Evolutionary conservation across 1,140 invertebrate species (phyloP).

Genomic region (Procambarus virginalis): DNA sequence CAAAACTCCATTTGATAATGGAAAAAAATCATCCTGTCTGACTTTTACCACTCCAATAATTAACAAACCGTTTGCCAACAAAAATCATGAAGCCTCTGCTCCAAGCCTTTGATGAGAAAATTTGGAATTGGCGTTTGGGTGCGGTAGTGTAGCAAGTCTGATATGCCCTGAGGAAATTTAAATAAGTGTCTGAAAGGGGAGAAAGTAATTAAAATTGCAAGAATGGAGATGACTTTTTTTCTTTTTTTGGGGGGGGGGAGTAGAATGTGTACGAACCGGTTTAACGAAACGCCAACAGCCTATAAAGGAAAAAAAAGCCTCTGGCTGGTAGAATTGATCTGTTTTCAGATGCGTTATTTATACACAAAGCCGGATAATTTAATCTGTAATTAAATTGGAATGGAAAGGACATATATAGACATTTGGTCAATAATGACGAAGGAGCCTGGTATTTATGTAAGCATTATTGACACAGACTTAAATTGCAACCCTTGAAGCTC

Average conservation of each 20-base stretch:
- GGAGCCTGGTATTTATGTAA: conserved; percentile 64
- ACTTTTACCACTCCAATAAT: conserved; percentile 66
- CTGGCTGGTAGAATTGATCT: conserved; percentile 46
- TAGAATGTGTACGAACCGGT: conserved; percentile 50
- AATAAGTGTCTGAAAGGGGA: conserved; percentile 68
- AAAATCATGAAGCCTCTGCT: conserved; percentile 64
- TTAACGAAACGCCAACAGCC: not conserved
- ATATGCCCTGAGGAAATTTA: conserved; percentile 68
- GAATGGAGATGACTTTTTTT: conserved; percentile 57
- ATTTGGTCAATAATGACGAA: conserved; percentile 64
- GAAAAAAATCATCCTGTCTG: conserved; percentile 66
- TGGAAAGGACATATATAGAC: conserved; percentile 66
- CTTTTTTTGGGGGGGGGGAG: too few species aligned
- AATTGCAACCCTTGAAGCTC: conserved; percentile 59
- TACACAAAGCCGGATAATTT: conserved; percentile 57
- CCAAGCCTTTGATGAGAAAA: conserved; percentile 65
- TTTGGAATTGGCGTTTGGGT: conserved; percentile 67
- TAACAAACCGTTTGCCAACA: conserved; percentile 68
- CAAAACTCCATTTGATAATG: conserved; percentile 68
- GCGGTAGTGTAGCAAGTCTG: conserved; percentile 66
- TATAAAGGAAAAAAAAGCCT: conserved; percentile 4
- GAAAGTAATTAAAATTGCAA: conserved; percentile 66
- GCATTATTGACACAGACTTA: conserved; percentile 64
- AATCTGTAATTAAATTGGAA: conserved; percentile 63
- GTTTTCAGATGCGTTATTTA: conserved; percentile 46